Percentiles rank a stretch among this genome's conserved stretches.
Conservation (phyloP, 2,113 vertebrate species). For the Leuciscus idus region DNA sequence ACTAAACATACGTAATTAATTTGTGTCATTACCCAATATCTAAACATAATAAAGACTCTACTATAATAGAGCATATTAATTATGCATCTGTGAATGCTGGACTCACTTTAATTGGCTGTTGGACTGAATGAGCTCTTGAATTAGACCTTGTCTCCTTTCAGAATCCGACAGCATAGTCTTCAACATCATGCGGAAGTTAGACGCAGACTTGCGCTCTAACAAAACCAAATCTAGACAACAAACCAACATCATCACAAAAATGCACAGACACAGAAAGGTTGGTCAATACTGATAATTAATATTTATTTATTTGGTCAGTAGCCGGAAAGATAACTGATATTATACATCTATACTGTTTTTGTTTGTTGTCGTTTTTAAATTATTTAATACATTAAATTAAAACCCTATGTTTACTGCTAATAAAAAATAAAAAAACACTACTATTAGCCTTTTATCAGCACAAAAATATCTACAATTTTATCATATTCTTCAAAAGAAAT, state of each 20-base stretch:
- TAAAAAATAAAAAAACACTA: too few species aligned
- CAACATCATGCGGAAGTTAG: slow-evolving; percentile 78
- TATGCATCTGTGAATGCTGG: not conserved
- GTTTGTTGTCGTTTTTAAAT: too few species aligned
- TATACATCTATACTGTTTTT: too few species aligned
- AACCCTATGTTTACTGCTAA: too few species aligned
- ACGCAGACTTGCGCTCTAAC: slow-evolving; percentile 80
- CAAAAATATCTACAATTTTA: too few species aligned
- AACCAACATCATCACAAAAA: not conserved
- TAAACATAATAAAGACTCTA: too few species aligned
- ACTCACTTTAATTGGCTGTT: slow-evolving; percentile 86
- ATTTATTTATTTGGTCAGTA: not conserved
- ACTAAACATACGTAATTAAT: not conserved
- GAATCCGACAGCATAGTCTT: slow-evolving; percentile 82
- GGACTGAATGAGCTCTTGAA: slow-evolving; percentile 82
- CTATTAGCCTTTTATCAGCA: too few species aligned
- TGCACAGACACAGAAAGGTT: not conserved
- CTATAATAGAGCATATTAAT: not conserved
- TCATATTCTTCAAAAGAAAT: too few species aligned
- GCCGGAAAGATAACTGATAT: not conserved
- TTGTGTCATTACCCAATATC: too few species aligned
- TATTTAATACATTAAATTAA: too few species aligned
- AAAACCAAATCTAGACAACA: slow-evolving; percentile 76
- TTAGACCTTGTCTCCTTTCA: slow-evolving; percentile 79
- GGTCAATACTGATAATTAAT: not conserved